Evolutionary conservation across 2,888 invertebrate species (phyloP), one percentile per base, ranked within the genome.

Genomic region (Melanostoma scalare): DNA sequence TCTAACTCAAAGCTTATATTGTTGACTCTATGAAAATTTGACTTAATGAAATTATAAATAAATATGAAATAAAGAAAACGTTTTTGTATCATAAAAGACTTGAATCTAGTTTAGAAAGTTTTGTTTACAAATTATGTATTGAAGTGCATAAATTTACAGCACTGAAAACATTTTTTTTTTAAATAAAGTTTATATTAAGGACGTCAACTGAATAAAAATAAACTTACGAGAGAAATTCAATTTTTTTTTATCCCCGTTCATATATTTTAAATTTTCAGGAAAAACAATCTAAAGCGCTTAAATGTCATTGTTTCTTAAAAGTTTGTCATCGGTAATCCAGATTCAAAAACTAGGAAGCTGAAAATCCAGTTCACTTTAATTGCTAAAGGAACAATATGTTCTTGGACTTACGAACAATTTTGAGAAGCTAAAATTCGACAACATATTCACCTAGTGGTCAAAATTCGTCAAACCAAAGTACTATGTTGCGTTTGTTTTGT

Each of bases 151-250:
- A 33, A 36, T 77, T 76, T 76, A 76, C 71, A 75, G 60, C 20
- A 40, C 20, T 20, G 20, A 20, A 30, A 31, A 52, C 3, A 9
- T 36, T 35, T 46, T 20, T 48, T 50, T 63, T 60, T 38, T 48
- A 20, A 20, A 20, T 20, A 20, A 20, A 20, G 1, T 20, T 20
- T 20, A 20, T 20, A 20, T 20, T 42, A 69, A 58, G 67, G 9
- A 63, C 52, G 68, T 73, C 73, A 69, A 63, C 68, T 61, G 73
- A 82, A 82, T 81, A 81, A 76, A 76, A 52, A 67, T 81, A 58
- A 71, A 69, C 58, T 75, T 52, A 55, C 5, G 42, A 38, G 40
- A 42, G 10, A 6, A 52, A 8, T 46, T n/a, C n/a, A 58, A 6
- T 9, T 8, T 55, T 2, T 50, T 9, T 4, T 31, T 6, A 20